phyloP scores from a whole-genome alignment of 2,888 invertebrate genomes.

The Tetragonula carbonaria region DNA sequence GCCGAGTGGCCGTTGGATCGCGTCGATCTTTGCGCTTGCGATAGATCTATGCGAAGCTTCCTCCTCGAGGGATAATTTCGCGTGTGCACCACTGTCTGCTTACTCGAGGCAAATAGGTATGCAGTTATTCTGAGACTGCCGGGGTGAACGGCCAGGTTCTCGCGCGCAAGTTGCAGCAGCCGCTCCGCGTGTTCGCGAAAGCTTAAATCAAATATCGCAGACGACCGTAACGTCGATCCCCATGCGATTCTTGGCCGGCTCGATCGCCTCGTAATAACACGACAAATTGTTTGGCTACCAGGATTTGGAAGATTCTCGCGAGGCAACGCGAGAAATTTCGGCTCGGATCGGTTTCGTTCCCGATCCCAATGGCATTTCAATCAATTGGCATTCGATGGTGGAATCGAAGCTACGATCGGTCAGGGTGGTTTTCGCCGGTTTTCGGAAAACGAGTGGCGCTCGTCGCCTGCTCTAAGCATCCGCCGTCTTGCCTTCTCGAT shows the following conservation, averaged over 20 bases:
- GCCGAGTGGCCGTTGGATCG: neutral
- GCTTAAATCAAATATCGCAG: conserved; percentile 69
- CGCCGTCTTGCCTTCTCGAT: neutral
- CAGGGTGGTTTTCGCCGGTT: neutral
- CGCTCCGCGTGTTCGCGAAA: conserved; percentile 60
- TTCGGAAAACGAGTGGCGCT: neutral
- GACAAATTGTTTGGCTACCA: conserved; percentile 44
- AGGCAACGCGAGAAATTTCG: conserved; percentile 15
- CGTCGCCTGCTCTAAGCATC: too few species aligned
- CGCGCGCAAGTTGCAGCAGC: conserved; percentile 55
- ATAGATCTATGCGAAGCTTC: conserved; percentile 31
- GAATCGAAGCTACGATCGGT: neutral
- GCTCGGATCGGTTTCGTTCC: neutral
- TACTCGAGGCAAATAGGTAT: conserved; percentile 78
- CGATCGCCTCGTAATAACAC: conserved; percentile 52
- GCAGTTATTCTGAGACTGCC: conserved; percentile 81
- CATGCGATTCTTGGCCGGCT: too few species aligned
- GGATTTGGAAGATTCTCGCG: neutral
- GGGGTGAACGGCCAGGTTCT: conserved; percentile 80
- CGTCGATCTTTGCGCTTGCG: conserved; percentile 18
- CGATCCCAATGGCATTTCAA: neutral
- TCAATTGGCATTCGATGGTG: neutral
- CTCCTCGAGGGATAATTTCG: conserved; percentile 61
- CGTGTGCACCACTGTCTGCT: conserved; percentile 73
- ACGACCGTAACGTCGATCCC: conserved; percentile 15